Evolutionary conservation across 2,113 vertebrate genomes (phyloP), one percentile per base, ranked within the genome.

Genomic region (Parotia lawesii): DNA sequence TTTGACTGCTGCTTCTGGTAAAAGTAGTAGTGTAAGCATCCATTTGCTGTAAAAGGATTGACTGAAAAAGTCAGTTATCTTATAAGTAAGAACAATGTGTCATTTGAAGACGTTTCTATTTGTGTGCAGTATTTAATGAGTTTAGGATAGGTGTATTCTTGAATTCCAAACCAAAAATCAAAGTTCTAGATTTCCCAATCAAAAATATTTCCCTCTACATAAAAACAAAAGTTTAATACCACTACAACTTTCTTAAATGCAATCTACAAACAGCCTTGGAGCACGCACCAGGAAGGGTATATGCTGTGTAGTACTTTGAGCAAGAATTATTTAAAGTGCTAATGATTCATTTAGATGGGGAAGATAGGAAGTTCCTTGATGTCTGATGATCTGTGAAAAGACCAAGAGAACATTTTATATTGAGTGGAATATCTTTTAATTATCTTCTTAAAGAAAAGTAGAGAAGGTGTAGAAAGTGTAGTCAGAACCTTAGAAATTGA

Each of bases 331-430:
- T 94, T 90, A 33, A 71, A 74, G 40, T 81, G 19, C 4, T 94
- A 80, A 65, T 93, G 74, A 61, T 94, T 94, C 75, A 16, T 86
- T 94, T 92, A 93, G 77, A 64, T 76, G 50, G 6, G 15, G 45
- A 88, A 57, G 53, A 89, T 45, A 40, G 56, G 48, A 67, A 87
- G 24, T 58, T 91, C 1, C 78, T 77, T 84, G 45, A 71, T 74
- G 24, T 89, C 81, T 94, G 62, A 79, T 73, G 76, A 83, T 70
- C 44, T 85, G 60, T 91, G 48, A 93, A 95, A 94, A 93, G 5
- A 40, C 25, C 16, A 89, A 70, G 3, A 50, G 38, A 87, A 95
- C 5, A 73, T 70, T 85, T 92, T 62, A 37, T 92, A 78, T 54
- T 48, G 28, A 61, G 28, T 64, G 65, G 33, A 87, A 71, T 90